Percentiles rank a stretch among this genome's conserved stretches.
Conservation (phyloP, 2,113 vertebrate species). For the Orthonyx spaldingii region DNA sequence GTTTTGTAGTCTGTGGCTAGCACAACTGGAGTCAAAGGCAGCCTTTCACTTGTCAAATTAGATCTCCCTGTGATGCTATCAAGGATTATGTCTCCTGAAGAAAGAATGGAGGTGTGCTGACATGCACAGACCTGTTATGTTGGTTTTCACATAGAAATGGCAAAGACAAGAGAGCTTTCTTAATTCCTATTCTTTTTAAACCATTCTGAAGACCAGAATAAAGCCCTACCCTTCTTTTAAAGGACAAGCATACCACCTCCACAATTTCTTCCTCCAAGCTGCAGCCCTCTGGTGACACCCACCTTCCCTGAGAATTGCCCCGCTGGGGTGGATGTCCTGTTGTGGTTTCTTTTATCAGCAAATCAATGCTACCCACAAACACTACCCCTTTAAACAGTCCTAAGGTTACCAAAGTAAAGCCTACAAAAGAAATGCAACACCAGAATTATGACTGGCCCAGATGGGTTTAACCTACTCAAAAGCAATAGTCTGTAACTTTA, state of each 20-base stretch:
- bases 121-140: accelerated
- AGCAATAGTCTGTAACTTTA: background rate
- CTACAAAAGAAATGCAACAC: background rate
- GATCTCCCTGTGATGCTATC: background rate
- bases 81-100: background rate
- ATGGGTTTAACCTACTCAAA: background rate
- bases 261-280: background rate
- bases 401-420: background rate
- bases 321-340: accelerated
- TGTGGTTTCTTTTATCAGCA: background rate
- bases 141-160: background rate
- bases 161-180: background rate
- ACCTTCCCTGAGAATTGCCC: background rate
- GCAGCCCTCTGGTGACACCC: background rate
- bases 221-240: background rate
- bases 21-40: background rate
- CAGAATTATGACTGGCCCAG: background rate
- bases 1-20: background rate
- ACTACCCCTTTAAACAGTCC: background rate
- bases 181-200: background rate
- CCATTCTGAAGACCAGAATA: background rate
- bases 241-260: background rate
- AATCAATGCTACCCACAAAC: background rate
- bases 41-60: background rate
- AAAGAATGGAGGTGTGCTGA: background rate